Evolutionary conservation across 2,797 vertebrate genomes (phyloP).

Genomic region (Myotis findleyi): DNA sequence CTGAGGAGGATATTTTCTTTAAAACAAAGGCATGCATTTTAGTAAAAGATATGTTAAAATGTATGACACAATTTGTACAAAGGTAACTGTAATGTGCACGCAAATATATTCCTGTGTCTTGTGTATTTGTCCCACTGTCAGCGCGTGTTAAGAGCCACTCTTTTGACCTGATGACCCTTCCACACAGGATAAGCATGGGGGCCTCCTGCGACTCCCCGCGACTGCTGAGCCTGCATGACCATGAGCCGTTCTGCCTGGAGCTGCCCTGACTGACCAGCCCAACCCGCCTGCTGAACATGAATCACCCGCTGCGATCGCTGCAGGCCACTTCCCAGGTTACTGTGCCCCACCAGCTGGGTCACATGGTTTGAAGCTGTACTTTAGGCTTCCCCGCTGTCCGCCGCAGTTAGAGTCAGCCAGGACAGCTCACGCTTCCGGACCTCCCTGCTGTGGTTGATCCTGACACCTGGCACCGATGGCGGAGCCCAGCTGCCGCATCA

Average conservation of each 20-base stretch:
- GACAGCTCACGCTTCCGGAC: accelerated
- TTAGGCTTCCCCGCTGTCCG: background rate
- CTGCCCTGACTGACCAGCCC: background rate
- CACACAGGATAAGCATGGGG: background rate
- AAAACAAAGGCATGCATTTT: background rate
- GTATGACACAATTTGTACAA: background rate
- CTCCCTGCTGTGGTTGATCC: background rate
- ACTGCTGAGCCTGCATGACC: too few species aligned
- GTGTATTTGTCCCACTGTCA: background rate
- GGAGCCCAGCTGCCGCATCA: background rate
- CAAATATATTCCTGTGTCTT: background rate
- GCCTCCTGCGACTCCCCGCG: background rate
- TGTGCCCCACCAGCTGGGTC: background rate
- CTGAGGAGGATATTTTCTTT: background rate
- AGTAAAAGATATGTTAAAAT: slow-evolving; percentile 14
- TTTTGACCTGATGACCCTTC: background rate
- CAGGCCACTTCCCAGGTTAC: too few species aligned
- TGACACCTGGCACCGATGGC: background rate
- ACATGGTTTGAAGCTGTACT: background rate
- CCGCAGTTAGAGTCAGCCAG: background rate
- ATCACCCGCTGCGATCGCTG: background rate
- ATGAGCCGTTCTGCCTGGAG: background rate
- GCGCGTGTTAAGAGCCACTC: background rate
- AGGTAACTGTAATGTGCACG: background rate
- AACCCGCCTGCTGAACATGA: background rate